A percentile compares a stretch with the other conserved stretches of the same genome.
Evolutionary conservation across 2,888 invertebrate species (phyloP).

Genomic region (Perithous albicinctus): DNA sequence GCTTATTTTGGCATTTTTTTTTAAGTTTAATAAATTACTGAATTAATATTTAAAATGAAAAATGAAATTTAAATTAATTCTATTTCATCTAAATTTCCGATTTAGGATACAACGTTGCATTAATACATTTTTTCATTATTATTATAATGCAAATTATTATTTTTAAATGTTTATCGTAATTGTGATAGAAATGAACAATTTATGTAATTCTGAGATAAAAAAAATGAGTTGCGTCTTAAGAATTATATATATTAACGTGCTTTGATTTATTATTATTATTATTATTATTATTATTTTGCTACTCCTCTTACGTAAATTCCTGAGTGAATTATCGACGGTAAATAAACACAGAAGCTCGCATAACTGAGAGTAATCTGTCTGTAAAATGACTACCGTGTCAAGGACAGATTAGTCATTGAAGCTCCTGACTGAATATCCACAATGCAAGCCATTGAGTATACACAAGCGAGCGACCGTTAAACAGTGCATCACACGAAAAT

Average conservation of each 20-base stretch:
- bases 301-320: background rate
- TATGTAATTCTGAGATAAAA: too few relatives aligned
- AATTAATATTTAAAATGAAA: background rate
- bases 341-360: constrained; percentile 48
- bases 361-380: constrained; percentile 52
- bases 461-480: constrained; percentile 18
- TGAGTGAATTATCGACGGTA: background rate
- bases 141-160: too few relatives aligned
- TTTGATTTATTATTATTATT: background rate
- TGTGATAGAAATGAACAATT: too few relatives aligned
- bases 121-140: too few relatives aligned
- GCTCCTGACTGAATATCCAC: constrained; percentile 16
- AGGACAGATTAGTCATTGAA: constrained; percentile 72
- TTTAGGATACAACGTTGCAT: background rate
- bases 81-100: background rate
- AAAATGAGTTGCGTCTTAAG: too few relatives aligned
- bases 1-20: too few relatives aligned
- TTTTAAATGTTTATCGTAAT: too few relatives aligned
- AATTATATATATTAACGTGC: background rate
- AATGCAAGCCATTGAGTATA: constrained; percentile 50
- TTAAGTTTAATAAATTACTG: background rate
- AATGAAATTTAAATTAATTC: too few relatives aligned
- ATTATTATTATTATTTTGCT: background rate
- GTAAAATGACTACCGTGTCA: constrained; percentile 74
- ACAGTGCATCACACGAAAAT: constrained; percentile 29